Conservation (phyloP, 2,797 vertebrate genomes). For the Ispidina lecontei region DNA sequence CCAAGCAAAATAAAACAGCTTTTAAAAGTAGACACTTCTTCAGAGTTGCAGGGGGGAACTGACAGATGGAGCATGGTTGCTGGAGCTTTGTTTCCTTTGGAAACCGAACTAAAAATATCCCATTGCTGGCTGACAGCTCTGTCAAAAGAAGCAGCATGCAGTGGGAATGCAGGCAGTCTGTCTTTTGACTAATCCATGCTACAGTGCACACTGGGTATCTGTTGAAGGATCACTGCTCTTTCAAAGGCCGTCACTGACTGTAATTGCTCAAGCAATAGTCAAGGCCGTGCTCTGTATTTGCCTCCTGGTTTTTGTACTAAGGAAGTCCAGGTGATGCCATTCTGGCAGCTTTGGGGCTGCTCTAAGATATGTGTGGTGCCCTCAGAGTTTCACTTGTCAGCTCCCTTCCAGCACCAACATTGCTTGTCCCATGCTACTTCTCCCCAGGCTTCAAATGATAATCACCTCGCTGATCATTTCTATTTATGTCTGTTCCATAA, state of each 20-base stretch:
- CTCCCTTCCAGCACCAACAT: not conserved
- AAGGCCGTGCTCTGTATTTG: fast-evolving
- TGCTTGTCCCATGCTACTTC: not conserved
- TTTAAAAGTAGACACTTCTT: not conserved
- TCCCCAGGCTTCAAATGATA: not conserved
- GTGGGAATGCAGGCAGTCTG: not conserved
- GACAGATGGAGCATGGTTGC: not conserved
- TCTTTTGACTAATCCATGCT: not conserved
- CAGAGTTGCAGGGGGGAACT: not conserved
- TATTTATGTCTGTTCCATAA: not conserved
- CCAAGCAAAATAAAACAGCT: not conserved
- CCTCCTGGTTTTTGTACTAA: not conserved
- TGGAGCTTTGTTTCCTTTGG: constrained; percentile 1
- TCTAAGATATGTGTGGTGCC: not conserved
- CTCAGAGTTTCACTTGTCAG: not conserved
- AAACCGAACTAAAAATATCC: constrained; percentile 3
- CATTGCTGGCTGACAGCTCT: not conserved
- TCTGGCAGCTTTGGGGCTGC: not conserved
- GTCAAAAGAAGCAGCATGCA: not conserved
- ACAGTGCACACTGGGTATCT: fast-evolving
- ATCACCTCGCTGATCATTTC: not conserved
- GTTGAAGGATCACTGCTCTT: fast-evolving
- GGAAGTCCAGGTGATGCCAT: not conserved
- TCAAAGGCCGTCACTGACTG: not conserved
- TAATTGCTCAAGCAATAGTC: not conserved